Conservation (phyloP, 2,113 vertebrate genomes). For the Esox niger region DNA sequence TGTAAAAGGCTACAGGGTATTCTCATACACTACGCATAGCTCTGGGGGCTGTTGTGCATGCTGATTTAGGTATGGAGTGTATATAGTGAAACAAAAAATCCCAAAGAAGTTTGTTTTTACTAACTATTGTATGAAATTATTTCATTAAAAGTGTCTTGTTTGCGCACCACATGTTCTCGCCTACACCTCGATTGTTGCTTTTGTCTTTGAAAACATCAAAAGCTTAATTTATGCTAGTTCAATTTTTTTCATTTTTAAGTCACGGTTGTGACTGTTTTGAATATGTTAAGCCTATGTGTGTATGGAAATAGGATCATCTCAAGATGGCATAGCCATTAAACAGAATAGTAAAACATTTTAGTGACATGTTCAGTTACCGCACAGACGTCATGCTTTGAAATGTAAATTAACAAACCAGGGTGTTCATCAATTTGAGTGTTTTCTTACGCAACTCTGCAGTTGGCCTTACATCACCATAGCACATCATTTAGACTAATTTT, state of each 20-base stretch:
- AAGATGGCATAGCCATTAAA: background rate
- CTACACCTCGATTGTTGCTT: slow-evolving; percentile 28
- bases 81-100: too few relatives aligned
- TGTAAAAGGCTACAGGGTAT: slow-evolving; percentile 49
- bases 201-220: background rate
- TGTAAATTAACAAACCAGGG: slow-evolving; percentile 29
- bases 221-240: background rate
- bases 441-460: background rate
- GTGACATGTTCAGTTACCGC: slow-evolving; percentile 12
- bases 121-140: slow-evolving; percentile 2
- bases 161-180: background rate
- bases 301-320: background rate
- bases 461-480: background rate
- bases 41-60: slow-evolving; percentile 51
- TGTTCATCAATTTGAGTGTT: slow-evolving; percentile 4
- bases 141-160: slow-evolving; percentile 36
- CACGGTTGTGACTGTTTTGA: background rate
- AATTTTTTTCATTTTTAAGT: slow-evolving; percentile 1
- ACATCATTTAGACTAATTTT: background rate
- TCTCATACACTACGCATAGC: slow-evolving; percentile 45
- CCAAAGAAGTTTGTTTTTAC: too few relatives aligned
- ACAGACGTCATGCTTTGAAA: slow-evolving; percentile 4
- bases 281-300: background rate
- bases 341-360: slow-evolving; percentile 7
- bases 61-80: slow-evolving; percentile 17